phyloP scores from a whole-genome alignment of 30 jellyfish, hydroid and myxozoan genomes.

The Hydra vulgaris region DNA sequence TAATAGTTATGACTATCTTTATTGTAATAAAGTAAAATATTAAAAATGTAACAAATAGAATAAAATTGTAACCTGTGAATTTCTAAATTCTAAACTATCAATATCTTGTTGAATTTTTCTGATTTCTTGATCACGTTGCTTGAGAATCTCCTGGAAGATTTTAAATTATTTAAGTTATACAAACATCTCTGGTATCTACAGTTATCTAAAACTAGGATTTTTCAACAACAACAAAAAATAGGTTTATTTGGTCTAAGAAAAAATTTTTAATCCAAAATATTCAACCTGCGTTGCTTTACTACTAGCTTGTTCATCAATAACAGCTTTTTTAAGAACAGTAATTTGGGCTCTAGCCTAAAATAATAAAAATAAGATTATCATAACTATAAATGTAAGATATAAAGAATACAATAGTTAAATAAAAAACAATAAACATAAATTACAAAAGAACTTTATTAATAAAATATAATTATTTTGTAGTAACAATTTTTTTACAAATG shows the following conservation, averaged over 20 bases:
- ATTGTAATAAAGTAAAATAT: too few species aligned
- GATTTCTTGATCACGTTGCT: constrained; percentile 72
- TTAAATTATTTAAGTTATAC: background rate
- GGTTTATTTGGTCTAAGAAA: too few species aligned
- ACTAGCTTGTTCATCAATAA: constrained; percentile 72
- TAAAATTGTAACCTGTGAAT: constrained; percentile 59
- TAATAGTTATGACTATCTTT: too few species aligned
- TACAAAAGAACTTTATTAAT: too few species aligned
- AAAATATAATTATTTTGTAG: too few species aligned
- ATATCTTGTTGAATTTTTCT: constrained; percentile 84
- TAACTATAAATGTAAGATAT: background rate
- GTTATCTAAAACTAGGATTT: too few species aligned
- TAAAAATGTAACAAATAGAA: background rate
- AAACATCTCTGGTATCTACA: too few species aligned
- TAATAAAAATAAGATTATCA: background rate
- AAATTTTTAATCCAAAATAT: too few species aligned
- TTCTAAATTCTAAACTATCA: constrained; percentile 85
- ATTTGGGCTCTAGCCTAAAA: constrained; percentile 84
- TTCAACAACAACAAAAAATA: too few species aligned
- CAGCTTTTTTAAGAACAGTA: constrained; percentile 87
- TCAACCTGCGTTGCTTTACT: constrained; percentile 54
- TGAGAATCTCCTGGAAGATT: constrained; percentile 50
- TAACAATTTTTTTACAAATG: too few species aligned
- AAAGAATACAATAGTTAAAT: background rate
- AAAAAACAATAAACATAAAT: background rate